Evolutionary conservation across 2,888 invertebrate species (phyloP).

Genomic region (Drosophila niveifrons): DNA sequence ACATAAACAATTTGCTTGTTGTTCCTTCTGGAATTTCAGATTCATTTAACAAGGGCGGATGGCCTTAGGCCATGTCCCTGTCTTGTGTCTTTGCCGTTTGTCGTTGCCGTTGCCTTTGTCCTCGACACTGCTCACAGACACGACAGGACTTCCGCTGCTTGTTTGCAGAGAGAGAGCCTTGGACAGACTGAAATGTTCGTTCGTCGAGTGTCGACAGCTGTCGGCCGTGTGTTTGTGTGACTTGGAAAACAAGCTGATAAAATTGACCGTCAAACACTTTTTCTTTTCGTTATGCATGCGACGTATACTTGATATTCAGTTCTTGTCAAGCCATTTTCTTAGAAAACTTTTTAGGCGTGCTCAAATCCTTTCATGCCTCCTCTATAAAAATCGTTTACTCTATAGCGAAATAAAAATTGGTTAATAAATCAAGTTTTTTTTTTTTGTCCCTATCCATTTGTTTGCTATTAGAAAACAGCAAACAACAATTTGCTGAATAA

Average conservation of each 20-base stretch:
- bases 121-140: slow-evolving; percentile 12
- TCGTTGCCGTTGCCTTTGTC: slow-evolving; percentile 15
- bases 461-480: slow-evolving; percentile 7
- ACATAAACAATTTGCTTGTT: slow-evolving; percentile 10
- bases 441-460: slow-evolving; percentile 25
- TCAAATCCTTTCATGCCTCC: not conserved
- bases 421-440: slow-evolving; percentile 19
- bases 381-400: not conserved
- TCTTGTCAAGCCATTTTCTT: not conserved
- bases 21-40: slow-evolving; percentile 14
- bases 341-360: not conserved
- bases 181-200: slow-evolving; percentile 7
- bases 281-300: not conserved
- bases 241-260: slow-evolving; percentile 9
- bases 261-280: not conserved
- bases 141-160: slow-evolving; percentile 27
- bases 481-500: slow-evolving; percentile 19
- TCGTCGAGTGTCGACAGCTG: slow-evolving; percentile 23
- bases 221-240: slow-evolving; percentile 23
- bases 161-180: not conserved
- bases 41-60: slow-evolving; percentile 21
- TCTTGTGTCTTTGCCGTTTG: not conserved
- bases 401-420: slow-evolving; percentile 8
- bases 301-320: not conserved
- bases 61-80: slow-evolving; percentile 20